Conservation (phyloP, 1,140 invertebrate genomes). For the Palaemon carinicauda region DNA sequence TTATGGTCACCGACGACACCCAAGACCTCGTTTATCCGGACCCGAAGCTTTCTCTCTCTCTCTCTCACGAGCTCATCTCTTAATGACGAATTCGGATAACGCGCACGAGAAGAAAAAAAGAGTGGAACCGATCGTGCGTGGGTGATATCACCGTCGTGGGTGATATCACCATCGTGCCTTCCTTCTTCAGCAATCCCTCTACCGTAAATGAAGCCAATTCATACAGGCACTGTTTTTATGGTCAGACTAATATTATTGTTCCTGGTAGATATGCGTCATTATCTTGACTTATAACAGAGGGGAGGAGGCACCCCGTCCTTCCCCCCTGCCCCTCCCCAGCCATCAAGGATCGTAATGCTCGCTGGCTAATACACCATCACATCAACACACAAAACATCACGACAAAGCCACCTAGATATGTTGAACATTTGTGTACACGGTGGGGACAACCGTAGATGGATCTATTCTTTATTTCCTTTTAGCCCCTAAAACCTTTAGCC, state of each 20-base stretch:
- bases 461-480: neutral
- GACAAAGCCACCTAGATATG: slow-evolving; percentile 13
- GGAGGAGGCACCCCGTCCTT: neutral
- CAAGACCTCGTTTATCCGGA: slow-evolving; percentile 51
- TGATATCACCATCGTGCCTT: neutral
- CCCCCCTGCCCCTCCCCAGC: neutral
- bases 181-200: neutral
- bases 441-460: slow-evolving; percentile 12
- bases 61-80: slow-evolving; percentile 2
- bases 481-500: neutral
- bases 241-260: slow-evolving; percentile 55
- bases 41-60: slow-evolving; percentile 34
- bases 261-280: slow-evolving; percentile 48
- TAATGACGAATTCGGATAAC: neutral
- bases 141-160: neutral
- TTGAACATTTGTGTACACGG: slow-evolving; percentile 26
- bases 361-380: slow-evolving; percentile 43
- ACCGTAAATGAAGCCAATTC: slow-evolving; percentile 10
- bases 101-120: neutral
- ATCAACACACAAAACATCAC: slow-evolving; percentile 18
- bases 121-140: neutral
- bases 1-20: slow-evolving; percentile 51
- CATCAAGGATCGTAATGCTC: slow-evolving; percentile 9
- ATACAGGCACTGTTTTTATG: slow-evolving; percentile 46
- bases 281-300: slow-evolving; percentile 56